Evolutionary conservation across 2,113 vertebrate genomes (phyloP).

Genomic region (Abramis brama): DNA sequence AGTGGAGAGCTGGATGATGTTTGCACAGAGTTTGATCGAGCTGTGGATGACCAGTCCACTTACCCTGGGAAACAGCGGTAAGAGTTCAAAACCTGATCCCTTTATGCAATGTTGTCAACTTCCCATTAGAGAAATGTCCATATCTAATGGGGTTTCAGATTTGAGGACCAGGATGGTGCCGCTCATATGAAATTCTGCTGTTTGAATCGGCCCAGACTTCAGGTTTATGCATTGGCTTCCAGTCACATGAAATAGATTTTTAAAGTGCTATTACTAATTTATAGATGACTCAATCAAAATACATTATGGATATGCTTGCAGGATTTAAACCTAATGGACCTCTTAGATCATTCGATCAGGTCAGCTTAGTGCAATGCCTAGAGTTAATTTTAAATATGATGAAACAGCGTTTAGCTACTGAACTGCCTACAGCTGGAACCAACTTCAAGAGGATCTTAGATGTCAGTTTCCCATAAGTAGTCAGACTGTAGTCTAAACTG

Average conservation of each 20-base stretch:
- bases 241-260: not conserved
- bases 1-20: constrained; percentile 86
- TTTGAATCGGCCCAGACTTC: not conserved
- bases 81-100: not conserved
- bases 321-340: not conserved
- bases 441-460: constrained; percentile 6
- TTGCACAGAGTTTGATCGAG: constrained; percentile 83
- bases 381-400: not conserved
- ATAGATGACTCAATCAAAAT: not conserved
- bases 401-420: not conserved
- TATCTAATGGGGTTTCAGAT: not conserved
- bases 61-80: constrained; percentile 90
- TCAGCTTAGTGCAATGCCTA: not conserved
- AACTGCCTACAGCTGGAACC: not conserved
- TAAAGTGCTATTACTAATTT: not conserved
- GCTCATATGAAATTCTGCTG: not conserved
- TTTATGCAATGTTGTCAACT: not conserved
- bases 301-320: not conserved
- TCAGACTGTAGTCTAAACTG: not conserved
- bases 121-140: not conserved
- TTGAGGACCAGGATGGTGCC: not conserved
- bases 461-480: not conserved
- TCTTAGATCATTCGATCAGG: not conserved
- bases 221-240: not conserved
- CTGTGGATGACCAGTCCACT: constrained; percentile 86